phyloP scores from a whole-genome alignment of 2,113 vertebrate species.

The Suricata suricatta region DNA sequence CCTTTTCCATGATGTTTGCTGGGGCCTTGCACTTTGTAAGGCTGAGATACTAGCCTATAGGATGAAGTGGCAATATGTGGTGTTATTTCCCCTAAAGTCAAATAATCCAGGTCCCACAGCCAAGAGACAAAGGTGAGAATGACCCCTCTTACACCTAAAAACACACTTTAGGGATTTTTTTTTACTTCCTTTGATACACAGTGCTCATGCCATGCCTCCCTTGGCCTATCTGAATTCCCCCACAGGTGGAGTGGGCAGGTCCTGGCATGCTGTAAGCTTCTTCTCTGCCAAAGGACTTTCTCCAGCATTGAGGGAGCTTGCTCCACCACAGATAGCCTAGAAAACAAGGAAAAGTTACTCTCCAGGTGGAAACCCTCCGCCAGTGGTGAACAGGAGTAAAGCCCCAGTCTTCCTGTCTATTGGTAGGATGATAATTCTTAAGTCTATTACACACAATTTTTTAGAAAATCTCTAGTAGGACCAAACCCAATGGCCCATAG shows the following conservation, averaged over 20 bases:
- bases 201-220: not conserved
- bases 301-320: not conserved
- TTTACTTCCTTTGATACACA: not conserved
- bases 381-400: not conserved
- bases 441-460: not conserved
- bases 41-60: not conserved
- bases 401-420: not conserved
- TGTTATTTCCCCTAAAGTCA: not conserved
- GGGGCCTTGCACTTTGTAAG: not conserved
- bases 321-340: not conserved
- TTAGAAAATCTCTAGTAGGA: not conserved
- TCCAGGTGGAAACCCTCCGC: not conserved
- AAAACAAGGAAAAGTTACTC: not conserved
- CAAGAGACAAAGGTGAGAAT: not conserved
- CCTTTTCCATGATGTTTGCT: not conserved
- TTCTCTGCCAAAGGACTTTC: not conserved
- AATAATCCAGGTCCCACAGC: not conserved
- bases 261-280: not conserved
- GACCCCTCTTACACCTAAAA: not conserved
- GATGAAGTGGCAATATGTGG: not conserved
- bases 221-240: not conserved
- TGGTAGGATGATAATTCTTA: not conserved
- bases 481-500: not conserved
- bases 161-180: not conserved
- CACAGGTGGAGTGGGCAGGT: not conserved